Evolutionary conservation across 2,888 invertebrate genomes (phyloP).

Genomic region (Schrankia costaestrigalis): DNA sequence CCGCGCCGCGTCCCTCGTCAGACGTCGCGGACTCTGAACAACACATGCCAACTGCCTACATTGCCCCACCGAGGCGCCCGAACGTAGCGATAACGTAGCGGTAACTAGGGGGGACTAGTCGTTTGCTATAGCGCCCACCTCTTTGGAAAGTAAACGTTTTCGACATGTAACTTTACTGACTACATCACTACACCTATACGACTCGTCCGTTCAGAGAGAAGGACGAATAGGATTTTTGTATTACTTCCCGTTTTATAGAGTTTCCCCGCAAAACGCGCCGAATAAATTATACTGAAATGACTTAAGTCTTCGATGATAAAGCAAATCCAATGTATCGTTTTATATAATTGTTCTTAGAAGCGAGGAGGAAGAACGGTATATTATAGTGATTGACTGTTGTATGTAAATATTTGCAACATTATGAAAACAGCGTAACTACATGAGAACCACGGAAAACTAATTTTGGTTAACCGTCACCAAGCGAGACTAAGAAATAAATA

Average conservation of each 20-base stretch:
- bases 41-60: conserved; percentile 54
- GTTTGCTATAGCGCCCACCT: conserved; percentile 30
- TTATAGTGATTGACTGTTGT: no score
- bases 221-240: conserved; percentile 4
- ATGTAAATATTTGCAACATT: neutral
- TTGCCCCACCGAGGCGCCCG: conserved; percentile 12
- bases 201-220: conserved; percentile 2
- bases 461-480: conserved; percentile 21
- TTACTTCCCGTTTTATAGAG: neutral
- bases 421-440: neutral
- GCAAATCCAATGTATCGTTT: no score
- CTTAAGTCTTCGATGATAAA: no score
- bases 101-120: conserved; percentile 24
- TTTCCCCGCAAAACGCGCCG: no score
- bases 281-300: no score
- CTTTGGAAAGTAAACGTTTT: conserved; percentile 10
- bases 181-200: neutral
- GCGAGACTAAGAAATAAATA: conserved; percentile 19
- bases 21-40: conserved; percentile 76
- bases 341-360: no score
- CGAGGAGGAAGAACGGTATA: no score
- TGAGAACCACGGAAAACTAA: conserved; percentile 1
- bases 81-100: conserved; percentile 9
- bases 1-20: conserved; percentile 46
- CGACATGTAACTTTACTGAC: conserved; percentile 4